Evolutionary conservation across 2,113 vertebrate species (phyloP), one percentile per base, ranked within the genome.

Genomic region (Murina feae): DNA sequence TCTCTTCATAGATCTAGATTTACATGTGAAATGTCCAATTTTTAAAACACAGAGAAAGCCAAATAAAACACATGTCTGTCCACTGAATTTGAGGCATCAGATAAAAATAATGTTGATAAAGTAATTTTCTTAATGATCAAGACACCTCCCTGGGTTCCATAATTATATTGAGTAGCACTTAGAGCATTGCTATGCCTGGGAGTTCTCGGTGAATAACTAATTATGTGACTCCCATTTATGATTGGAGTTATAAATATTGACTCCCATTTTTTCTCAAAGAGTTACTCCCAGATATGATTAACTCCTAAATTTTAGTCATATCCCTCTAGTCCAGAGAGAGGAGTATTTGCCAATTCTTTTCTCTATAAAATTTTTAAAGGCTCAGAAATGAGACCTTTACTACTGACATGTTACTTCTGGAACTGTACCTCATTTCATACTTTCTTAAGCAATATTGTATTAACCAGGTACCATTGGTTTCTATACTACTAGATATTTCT

Each of bases 221-320:
- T 85, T 49, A 90, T 30, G 76, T 80, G 76, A 93, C 58, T 60
- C 23, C 25, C 58, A 60, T 60, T 25, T 60, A 28, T 28, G 23
- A 60, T 60, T 28, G 23, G 58, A 60, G 58, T 60, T 60, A 60
- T 60, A 60, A 82, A 86, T 76, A 91, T 39, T 53, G 58, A 93
- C 83, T 88, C 39, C 6, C 20, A 25, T 44, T 91, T 87, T 91
- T 89, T 49, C 65, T 86, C 65, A 49, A 74, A 72, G 60, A 93
- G 63, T 63, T 21, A 69, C 17, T 82, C 75, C 83, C 32, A 49
- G 35, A 42, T 94, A 63, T 68, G 49, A 96, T 95, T 88, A 78
- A 93, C 86, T 86, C 35, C 21, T 93, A 79, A 25, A 89, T 18
- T 60, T 88, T 21, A 89, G 30, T 30, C 20, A 51, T 89, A 55